Evolutionary conservation across 2,113 vertebrate species (phyloP), one percentile per base, ranked within the genome.

Genomic region (Excalfactoria chinensis): DNA sequence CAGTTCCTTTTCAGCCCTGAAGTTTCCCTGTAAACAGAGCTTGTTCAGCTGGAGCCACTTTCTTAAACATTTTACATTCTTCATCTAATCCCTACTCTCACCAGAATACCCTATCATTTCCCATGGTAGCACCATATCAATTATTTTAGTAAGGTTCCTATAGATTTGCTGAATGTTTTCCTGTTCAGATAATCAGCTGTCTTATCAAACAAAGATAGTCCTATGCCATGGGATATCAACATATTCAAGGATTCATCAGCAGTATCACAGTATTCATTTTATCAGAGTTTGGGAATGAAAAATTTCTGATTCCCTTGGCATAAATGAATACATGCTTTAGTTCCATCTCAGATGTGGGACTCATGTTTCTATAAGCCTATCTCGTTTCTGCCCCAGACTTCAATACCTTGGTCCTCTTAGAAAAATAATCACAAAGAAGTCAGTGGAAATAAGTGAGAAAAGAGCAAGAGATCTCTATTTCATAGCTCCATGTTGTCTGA

Each of bases 61-160:
- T 88, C 85, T 89, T 80, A 77, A 93, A 59, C 40, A n/a, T 86
- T 87, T 86, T 76, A 35, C 79, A 55, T 95, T 88, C 72, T 93
- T 89, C 60, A 70, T 23, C 71, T 93, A 95, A 95, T 85, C 72
- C 55, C 46, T 43, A 40, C 70, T 91, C 56, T 94, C 79, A 80
- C 32, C 34, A 76, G 15, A 14, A 41, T 85, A 87, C 79, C 49
- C 63, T 59, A 86, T 93, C 7, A 67, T 91, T 91, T 93, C 85
- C 85, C 51, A 18, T 85, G 32, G 68, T 90, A 72, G 84, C 56
- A 83, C 75, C 60, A 60, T 0, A 2, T 76, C 41, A 86, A 35
- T n/a, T 84, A 77, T 88, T 92, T 92, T 84, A 82, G 28, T 82
- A 71, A 91, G 49, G 44, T 83, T 91, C 68, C 37, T 35, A 66